These are phyloP conservation scores for Sebastes cheni DNA, from an alignment of 2,797 vertebrate genomes.

Conservation along the genomic window DNA sequence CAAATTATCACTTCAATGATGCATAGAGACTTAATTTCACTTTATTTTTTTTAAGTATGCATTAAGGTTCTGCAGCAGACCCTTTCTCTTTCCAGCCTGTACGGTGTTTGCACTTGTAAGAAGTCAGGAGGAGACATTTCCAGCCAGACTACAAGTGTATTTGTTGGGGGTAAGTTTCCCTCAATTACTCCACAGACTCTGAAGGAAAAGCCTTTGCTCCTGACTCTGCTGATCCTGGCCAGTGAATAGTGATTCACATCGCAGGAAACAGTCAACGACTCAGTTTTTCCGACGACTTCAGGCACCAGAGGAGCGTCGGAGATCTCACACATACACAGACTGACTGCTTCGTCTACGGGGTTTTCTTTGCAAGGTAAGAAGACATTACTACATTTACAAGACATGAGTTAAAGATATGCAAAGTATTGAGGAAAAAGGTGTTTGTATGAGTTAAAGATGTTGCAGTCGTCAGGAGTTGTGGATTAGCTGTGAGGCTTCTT, in stretches of 20 bases:
- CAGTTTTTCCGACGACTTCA: slow-evolving; percentile 76
- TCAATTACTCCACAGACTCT: slow-evolving; percentile 13
- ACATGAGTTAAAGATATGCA: neutral
- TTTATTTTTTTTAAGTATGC: neutral
- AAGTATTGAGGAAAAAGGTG: neutral
- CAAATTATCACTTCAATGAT: neutral
- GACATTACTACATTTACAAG: neutral
- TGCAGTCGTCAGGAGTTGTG: neutral
- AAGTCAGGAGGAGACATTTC: neutral
- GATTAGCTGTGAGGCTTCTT: neutral
- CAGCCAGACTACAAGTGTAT: neutral
- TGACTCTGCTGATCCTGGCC: slow-evolving; percentile 33
- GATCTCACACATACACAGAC: neutral
- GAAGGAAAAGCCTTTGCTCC: slow-evolving; percentile 33
- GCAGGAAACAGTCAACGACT: slow-evolving; percentile 56
- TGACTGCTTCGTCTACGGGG: slow-evolving; percentile 10
- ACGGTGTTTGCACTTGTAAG: neutral
- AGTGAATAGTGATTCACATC: slow-evolving; percentile 52
- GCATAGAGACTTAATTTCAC: neutral
- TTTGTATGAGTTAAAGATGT: neutral
- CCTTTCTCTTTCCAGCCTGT: neutral
- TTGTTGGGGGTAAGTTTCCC: neutral
- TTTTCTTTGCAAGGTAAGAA: slow-evolving; percentile 63
- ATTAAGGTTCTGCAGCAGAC: neutral
- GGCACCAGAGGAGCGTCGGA: slow-evolving; percentile 38